Conservation (phyloP, 2,888 invertebrate species). For the Andrena haemorrhoa region DNA sequence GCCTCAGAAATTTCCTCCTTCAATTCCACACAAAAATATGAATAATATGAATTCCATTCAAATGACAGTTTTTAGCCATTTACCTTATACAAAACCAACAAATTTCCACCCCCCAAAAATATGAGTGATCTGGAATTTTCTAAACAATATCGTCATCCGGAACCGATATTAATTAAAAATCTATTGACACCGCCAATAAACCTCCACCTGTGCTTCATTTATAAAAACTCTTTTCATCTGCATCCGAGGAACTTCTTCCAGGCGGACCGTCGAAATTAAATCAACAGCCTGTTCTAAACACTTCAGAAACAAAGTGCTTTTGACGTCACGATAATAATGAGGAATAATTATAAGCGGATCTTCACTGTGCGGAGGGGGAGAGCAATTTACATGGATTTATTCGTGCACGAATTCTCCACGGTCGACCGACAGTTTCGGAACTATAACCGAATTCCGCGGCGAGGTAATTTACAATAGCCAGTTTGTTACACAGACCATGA, state of each 20-base stretch:
- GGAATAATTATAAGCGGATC: conserved; percentile 58
- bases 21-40: too few relatives aligned
- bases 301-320: conserved; percentile 35
- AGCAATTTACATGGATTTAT: conserved; percentile 50
- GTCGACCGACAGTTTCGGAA: conserved; percentile 14
- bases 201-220: not conserved
- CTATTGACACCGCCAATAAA: not conserved
- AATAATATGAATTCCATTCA: too few relatives aligned
- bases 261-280: conserved; percentile 38
- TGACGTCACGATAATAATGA: conserved; percentile 58
- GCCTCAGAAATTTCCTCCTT: too few relatives aligned
- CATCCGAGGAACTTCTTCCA: conserved; percentile 32
- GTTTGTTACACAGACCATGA: not conserved
- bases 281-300: conserved; percentile 55
- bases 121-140: not conserved
- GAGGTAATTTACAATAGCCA: conserved; percentile 2
- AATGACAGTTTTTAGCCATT: too few relatives aligned
- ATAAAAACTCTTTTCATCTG: conserved; percentile 39
- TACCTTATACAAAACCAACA: not conserved
- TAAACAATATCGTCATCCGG: not conserved
- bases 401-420: conserved; percentile 39
- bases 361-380: conserved; percentile 5
- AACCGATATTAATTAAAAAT: conserved; percentile 32
- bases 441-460: conserved; percentile 12
- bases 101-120: not conserved